Evolutionary conservation across 64 coral and sea anemone species (phyloP).

Genomic region (Dendronephthya gigantea): DNA sequence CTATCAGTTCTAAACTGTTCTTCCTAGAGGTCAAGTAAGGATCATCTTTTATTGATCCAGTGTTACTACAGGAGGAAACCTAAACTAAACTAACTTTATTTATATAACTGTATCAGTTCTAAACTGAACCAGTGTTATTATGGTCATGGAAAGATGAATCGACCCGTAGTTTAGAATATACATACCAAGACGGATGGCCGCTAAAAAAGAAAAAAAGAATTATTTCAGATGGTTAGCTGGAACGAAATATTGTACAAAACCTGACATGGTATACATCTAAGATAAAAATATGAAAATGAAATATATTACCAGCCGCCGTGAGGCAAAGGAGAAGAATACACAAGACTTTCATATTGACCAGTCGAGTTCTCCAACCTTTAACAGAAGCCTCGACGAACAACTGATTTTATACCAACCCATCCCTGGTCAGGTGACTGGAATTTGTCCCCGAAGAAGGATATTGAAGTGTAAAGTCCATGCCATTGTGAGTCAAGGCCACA

Average conservation of each 20-base stretch:
- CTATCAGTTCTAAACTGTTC: no score
- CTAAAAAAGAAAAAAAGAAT: conserved; percentile 3
- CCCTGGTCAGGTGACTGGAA: background rate
- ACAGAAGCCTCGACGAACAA: background rate
- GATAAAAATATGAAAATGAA: background rate
- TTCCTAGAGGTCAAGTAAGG: no score
- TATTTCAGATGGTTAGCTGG: background rate
- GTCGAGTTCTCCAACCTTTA: background rate
- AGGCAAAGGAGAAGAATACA: background rate
- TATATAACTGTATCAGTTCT: no score
- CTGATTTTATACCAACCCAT: background rate
- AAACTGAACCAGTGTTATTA: no score
- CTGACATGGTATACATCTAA: background rate
- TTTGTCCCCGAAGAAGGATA: background rate
- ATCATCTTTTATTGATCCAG: no score
- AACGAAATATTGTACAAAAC: no score
- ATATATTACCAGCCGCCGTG: background rate
- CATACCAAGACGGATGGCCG: background rate
- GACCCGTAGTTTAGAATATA: no score
- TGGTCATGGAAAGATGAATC: no score
- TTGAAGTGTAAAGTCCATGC: background rate
- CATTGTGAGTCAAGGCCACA: background rate
- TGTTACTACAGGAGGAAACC: no score
- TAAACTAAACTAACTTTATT: no score
- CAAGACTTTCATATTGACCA: background rate